Percentiles rank a stretch among this genome's conserved stretches.
phyloP scores from a whole-genome alignment of 1,140 invertebrate genomes.

The Drosophila yakuba region DNA sequence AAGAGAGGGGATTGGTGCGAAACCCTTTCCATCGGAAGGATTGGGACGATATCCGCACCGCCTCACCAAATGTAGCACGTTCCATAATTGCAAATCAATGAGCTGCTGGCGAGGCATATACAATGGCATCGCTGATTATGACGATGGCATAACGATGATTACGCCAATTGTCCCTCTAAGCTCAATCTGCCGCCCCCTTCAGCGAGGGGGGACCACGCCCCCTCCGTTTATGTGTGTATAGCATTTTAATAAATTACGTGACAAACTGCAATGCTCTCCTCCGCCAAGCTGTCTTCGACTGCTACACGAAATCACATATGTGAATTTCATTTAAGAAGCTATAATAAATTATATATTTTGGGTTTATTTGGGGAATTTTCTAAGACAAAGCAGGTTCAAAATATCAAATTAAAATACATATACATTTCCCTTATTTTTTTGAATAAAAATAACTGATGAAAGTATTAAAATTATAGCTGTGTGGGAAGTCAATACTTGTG shows the following conservation, averaged over 20 bases:
- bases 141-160: constrained; percentile 79
- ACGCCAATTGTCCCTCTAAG: constrained; percentile 72
- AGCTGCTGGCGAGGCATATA: constrained; percentile 63
- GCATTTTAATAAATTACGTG: constrained; percentile 83
- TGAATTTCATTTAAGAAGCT: neutral
- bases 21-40: constrained; percentile 9
- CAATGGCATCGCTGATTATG: constrained; percentile 76
- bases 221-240: constrained; percentile 40
- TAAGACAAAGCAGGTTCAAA: too few species aligned
- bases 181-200: neutral
- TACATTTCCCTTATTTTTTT: neutral
- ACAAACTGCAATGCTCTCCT: constrained; percentile 70
- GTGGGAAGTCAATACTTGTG: neutral
- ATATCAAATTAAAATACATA: too few species aligned
- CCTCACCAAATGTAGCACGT: constrained; percentile 56
- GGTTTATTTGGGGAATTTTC: too few species aligned
- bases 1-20: too few species aligned
- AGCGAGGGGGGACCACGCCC: constrained; percentile 10
- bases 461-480: too few species aligned
- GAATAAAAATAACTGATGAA: too few species aligned
- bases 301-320: neutral
- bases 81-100: constrained; percentile 82
- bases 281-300: constrained; percentile 9
- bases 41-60: neutral
- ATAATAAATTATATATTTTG: neutral